Conservation (phyloP, 2,797 vertebrate species). For the Melanogrammus aeglefinus region DNA sequence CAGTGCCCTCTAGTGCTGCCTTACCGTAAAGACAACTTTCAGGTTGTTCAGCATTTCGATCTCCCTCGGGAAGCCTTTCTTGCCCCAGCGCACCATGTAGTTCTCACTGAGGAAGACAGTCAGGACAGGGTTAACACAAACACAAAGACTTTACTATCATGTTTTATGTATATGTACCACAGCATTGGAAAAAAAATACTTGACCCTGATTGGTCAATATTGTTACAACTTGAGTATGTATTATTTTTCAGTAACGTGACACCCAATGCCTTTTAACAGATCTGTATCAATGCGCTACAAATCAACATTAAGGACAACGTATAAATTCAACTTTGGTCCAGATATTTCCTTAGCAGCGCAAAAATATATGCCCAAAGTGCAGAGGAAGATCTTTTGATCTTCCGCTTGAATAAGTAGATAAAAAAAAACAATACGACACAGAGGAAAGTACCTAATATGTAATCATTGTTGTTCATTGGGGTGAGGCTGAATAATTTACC, state of each 20-base stretch:
- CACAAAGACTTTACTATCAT: background rate
- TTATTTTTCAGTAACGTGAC: background rate
- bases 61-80: conserved; percentile 92
- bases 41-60: conserved; percentile 98
- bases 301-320: background rate
- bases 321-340: background rate
- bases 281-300: background rate
- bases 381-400: background rate
- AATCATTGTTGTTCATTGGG: background rate
- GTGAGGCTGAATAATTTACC: background rate
- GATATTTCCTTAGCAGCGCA: background rate
- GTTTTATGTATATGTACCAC: background rate
- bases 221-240: no score
- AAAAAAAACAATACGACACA: background rate
- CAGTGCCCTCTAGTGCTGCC: conserved; percentile 63
- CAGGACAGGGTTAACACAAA: no score
- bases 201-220: background rate
- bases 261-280: background rate
- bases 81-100: conserved; percentile 95
- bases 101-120: conserved; percentile 80
- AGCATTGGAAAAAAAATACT: background rate
- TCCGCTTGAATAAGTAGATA: background rate
- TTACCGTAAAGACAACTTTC: conserved; percentile 98
- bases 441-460: background rate
- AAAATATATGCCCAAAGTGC: background rate